Evolutionary conservation across 2,797 vertebrate genomes (phyloP), one percentile per base, ranked within the genome.

Genomic region (Neosalanx taihuensis): DNA sequence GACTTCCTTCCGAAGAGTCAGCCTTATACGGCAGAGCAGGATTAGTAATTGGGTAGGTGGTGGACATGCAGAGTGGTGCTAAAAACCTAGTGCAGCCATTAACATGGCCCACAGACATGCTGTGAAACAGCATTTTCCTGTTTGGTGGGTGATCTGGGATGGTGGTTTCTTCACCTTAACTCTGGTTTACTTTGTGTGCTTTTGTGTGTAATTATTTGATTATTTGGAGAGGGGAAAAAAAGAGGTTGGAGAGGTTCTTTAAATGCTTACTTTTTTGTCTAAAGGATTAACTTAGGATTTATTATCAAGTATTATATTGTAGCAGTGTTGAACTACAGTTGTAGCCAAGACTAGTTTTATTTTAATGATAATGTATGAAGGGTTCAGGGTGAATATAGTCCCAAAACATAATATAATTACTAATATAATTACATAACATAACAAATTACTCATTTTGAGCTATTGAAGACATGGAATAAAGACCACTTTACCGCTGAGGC

Each of bases 1-100:
- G 94, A 95, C 89, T 94, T 94, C 92, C 91, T 91, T 86, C 89
- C 80, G 85, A 83, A 86, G 86, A 88, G 86, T 88, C 83, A 91
- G 87, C 90, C 84, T 90, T 91, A 89, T 87, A 85, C 76, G 82
- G 89, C 51, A 56, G 73, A 70, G 84, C 84, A 83, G 85, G 87
- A 89, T 82, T 85, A 83, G 82, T 84, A 85, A 89, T 86, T 88
- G 85, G 84, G 85, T 85, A 85, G 84, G 87, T 88, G 84, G 84
- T 68, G 63, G 76, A 74, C 72, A n/a, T 83, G 82, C 67, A 73
- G 76, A 46, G 51, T 41, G 33, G 49, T 53, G 62, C 31, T 64
- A 51, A 75, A 66, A 72, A 72, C 68, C 70, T 6, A 71, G 72
- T 78, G 71, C 71, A 69, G 64, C 51, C 62, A 72, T 64, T 72